These are phyloP conservation scores for Tamias sibiricus DNA, from an alignment of 2,113 vertebrate genomes.

Conservation along the genomic window DNA sequence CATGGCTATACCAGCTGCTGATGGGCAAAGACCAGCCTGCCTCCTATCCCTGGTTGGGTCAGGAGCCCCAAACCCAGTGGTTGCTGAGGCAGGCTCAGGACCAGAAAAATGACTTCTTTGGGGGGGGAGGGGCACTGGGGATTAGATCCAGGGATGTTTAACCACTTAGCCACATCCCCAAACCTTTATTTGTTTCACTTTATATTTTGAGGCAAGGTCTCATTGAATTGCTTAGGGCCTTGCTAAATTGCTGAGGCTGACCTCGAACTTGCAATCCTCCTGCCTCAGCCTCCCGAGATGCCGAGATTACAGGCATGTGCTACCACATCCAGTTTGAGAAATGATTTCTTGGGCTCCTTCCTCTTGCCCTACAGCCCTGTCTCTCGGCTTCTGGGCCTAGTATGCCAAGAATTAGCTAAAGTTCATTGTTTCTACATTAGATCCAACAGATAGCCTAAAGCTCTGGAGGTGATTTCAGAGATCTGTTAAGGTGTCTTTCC, in stretches of 20 bases:
- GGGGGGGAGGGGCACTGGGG: rapidly evolving
- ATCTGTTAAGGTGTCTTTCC: background rate
- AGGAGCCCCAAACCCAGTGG: background rate
- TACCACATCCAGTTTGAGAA: too few relatives aligned
- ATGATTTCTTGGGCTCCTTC: background rate
- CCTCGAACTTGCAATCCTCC: too few relatives aligned
- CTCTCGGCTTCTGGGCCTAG: background rate
- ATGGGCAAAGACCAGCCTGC: background rate
- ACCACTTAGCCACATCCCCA: too few relatives aligned
- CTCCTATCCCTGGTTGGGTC: too few relatives aligned
- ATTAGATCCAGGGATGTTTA: too few relatives aligned
- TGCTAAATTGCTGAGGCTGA: too few relatives aligned
- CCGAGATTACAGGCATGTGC: too few relatives aligned
- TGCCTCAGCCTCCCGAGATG: too few relatives aligned
- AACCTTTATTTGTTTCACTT: too few relatives aligned
- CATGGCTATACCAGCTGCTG: background rate
- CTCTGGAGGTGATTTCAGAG: background rate
- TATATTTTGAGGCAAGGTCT: too few relatives aligned
- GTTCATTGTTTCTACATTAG: background rate
- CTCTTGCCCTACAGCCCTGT: background rate
- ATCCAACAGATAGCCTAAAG: background rate
- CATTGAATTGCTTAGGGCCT: too few relatives aligned
- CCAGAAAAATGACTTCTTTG: background rate
- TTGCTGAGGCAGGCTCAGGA: background rate
- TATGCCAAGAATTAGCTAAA: background rate